Evolutionary conservation across 1,140 invertebrate genomes (phyloP), one percentile per base, ranked within the genome.

Genomic region (Hesperophylax magnus): DNA sequence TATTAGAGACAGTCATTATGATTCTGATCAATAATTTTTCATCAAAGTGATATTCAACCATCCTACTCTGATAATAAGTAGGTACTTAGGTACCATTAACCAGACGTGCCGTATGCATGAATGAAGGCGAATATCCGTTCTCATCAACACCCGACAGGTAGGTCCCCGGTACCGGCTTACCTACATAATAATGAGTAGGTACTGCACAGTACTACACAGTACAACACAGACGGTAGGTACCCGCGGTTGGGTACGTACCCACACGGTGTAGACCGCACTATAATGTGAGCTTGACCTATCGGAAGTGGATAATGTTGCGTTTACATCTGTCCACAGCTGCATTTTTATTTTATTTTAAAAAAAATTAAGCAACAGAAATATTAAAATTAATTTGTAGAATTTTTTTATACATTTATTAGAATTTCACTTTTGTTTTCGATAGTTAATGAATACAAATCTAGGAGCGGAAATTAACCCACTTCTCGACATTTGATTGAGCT

Each of bases 91-190:
- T 58, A 58, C 6, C 58, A 24, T 8, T 22, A 11, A 18, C 18
- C 58, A 61, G 58, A 61, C 58, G 58, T 61, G 58, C 18, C 56
- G 8, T 18, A 61, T 61, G 58, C 14, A 61, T 61, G 20, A 61
- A 61, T 61, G 58, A 61, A 61, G 7, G 58, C 18, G 18, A 61
- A 61, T 61, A 61, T 61, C 58, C 58, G 58, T 24, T 61, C 58
- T 9, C 58, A 61, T 20, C 58, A 15, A 22, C 18, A 18, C 58
- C 58, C 11, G 56, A 22, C 56, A 58, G 20, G 58, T 61, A 61
- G n/a, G 8, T 61, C 14, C 58, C 17, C 1, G 11, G n/a, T 58
- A n/a, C 9, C 56, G n/a, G 9, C 56, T n/a, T 58, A n/a, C n/a
- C 56, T 47, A 47, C 39, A 47, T 47, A 47, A 47, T 47, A 39